Conservation (phyloP, 1,140 invertebrate genomes). For the Zaprionus nigranus region DNA sequence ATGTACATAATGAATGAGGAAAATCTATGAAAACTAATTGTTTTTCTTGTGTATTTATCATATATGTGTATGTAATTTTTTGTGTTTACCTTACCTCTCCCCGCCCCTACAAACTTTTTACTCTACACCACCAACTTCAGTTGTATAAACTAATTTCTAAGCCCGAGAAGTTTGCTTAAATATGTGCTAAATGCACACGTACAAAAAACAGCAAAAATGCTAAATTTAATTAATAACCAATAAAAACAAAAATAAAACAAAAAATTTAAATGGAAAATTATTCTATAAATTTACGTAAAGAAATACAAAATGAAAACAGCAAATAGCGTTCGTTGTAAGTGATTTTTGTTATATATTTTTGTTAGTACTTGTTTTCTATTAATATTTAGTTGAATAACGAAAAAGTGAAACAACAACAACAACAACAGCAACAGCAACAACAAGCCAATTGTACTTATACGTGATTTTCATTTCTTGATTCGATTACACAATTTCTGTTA, state of each 20-base stretch:
- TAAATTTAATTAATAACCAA: constrained; percentile 55
- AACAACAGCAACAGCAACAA: constrained; percentile 43
- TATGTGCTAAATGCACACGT: constrained; percentile 64
- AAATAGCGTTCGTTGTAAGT: constrained; percentile 57
- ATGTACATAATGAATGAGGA: constrained; percentile 38
- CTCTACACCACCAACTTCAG: constrained; percentile 31
- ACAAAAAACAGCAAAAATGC: constrained; percentile 53
- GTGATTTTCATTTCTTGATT: constrained; percentile 26
- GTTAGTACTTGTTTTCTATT: constrained; percentile 82
- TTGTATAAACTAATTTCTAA: constrained; percentile 76
- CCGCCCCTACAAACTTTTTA: background rate
- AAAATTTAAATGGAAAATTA: constrained; percentile 28
- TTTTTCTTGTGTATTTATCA: constrained; percentile 31
- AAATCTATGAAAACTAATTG: constrained; percentile 14
- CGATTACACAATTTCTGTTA: constrained; percentile 15
- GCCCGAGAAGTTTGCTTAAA: constrained; percentile 42
- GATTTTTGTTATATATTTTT: constrained; percentile 82
- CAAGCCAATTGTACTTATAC: constrained; percentile 78
- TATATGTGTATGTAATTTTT: constrained; percentile 37
- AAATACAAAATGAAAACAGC: constrained; percentile 31
- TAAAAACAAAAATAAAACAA: constrained; percentile 47
- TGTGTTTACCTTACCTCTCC: constrained; percentile 26
- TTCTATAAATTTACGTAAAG: constrained; percentile 56
- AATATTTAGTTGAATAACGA: constrained; percentile 72
- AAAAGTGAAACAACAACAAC: constrained; percentile 44